Conservation (phyloP, 2,797 vertebrate species). For the Sarcoramphus papa region DNA sequence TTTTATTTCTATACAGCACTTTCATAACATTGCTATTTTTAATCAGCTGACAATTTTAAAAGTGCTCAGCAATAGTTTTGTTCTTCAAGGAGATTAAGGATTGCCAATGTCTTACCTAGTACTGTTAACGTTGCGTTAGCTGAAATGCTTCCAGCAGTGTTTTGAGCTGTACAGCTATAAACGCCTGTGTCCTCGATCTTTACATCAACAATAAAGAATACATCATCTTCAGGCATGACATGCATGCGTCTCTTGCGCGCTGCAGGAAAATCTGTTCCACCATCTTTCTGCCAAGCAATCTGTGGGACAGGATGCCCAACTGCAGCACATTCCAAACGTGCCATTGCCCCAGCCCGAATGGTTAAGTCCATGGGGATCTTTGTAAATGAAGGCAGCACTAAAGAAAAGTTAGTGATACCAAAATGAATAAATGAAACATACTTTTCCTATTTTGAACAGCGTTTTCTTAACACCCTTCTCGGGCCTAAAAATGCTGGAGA, state of each 20-base stretch:
- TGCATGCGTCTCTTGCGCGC: slow-evolving; percentile 96
- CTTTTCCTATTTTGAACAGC: not conserved
- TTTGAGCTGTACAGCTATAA: slow-evolving; percentile 96
- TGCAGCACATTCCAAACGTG: slow-evolving; percentile 91
- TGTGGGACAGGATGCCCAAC: slow-evolving; percentile 90
- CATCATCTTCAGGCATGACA: slow-evolving; percentile 96
- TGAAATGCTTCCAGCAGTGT: slow-evolving; percentile 90
- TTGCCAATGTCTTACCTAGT: slow-evolving; percentile 77
- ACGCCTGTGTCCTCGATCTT: slow-evolving; percentile 91
- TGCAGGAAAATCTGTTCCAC: slow-evolving; percentile 94
- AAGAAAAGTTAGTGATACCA: not conserved
- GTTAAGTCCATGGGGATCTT: slow-evolving; percentile 95
- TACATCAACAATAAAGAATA: slow-evolving; percentile 96
- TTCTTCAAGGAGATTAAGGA: not conserved
- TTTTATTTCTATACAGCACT: not conserved
- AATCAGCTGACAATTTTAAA: not conserved
- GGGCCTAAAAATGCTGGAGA: not conserved
- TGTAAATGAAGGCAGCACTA: slow-evolving; percentile 95
- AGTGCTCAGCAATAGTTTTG: not conserved
- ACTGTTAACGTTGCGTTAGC: slow-evolving; percentile 93
- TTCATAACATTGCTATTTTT: not conserved
- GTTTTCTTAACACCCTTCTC: not conserved
- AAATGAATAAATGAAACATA: not conserved
- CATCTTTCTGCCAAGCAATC: slow-evolving; percentile 98
- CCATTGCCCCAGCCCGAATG: slow-evolving; percentile 87